A percentile compares a stretch with the other conserved stretches of the same genome.
Evolutionary conservation across 1,140 invertebrate species (phyloP).

Genomic region (Micrasema longulum): DNA sequence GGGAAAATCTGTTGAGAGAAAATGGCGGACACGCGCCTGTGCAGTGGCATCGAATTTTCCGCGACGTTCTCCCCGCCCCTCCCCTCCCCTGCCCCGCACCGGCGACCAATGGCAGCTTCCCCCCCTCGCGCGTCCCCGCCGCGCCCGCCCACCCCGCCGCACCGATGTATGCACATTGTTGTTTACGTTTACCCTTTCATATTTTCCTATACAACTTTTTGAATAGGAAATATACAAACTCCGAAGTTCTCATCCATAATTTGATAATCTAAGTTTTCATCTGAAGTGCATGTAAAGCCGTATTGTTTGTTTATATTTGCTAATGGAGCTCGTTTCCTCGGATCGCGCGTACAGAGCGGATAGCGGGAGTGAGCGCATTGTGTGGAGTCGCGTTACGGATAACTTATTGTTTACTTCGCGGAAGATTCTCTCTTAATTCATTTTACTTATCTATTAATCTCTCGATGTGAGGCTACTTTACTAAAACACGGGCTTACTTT

Average conservation of each 20-base stretch:
- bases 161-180: slow-evolving; percentile 2
- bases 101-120: slow-evolving; percentile 16
- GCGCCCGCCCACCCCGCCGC: not conserved
- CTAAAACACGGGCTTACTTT: slow-evolving; percentile 26
- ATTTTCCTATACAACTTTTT: slow-evolving; percentile 25
- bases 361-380: slow-evolving; percentile 10
- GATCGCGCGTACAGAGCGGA: slow-evolving; percentile 6
- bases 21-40: slow-evolving; percentile 43
- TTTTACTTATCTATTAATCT: slow-evolving; percentile 43
- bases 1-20: slow-evolving; percentile 17
- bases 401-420: slow-evolving; percentile 37
- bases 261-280: slow-evolving; percentile 22
- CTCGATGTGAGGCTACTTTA: slow-evolving; percentile 13
- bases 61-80: slow-evolving; percentile 21
- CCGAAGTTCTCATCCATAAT: slow-evolving; percentile 32
- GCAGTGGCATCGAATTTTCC: slow-evolving; percentile 45
- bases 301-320: slow-evolving; percentile 40
- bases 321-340: slow-evolving; percentile 22
- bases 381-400: slow-evolving; percentile 36
- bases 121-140: not conserved
- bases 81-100: not conserved
- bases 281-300: slow-evolving; percentile 11
- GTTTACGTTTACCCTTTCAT: slow-evolving; percentile 36
- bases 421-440: slow-evolving; percentile 43
- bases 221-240: slow-evolving; percentile 17